Percentiles rank a stretch among this genome's conserved stretches.
Evolutionary conservation across 2,888 invertebrate genomes (phyloP).

Genomic region (Merodon equestris): DNA sequence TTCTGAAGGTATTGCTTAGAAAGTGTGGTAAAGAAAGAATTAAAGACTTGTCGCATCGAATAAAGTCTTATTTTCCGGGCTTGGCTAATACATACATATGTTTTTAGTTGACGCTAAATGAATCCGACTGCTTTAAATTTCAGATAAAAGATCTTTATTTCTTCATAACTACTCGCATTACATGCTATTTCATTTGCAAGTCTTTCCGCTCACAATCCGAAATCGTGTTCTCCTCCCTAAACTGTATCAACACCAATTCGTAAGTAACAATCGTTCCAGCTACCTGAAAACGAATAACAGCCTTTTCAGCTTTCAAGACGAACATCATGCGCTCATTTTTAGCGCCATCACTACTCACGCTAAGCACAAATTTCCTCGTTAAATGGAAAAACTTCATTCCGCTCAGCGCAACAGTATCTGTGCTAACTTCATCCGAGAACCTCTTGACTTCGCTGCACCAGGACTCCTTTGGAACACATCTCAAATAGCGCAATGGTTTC

Average conservation of each 20-base stretch:
- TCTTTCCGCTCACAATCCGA: slow-evolving; percentile 71
- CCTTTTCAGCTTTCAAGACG: background rate
- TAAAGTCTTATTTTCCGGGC: no score
- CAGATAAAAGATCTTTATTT: no score
- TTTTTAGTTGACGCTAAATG: no score
- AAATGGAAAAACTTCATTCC: slow-evolving; percentile 78
- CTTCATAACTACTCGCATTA: no score
- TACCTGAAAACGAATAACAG: no score
- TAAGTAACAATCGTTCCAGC: slow-evolving; percentile 83
- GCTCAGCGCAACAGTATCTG: slow-evolving; percentile 76
- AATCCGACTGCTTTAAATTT: no score
- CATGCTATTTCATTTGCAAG: background rate
- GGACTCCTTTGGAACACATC: slow-evolving; percentile 79
- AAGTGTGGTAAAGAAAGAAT: no score
- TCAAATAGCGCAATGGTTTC: slow-evolving; percentile 77
- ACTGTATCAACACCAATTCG: slow-evolving; percentile 82
- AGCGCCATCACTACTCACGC: slow-evolving; percentile 71
- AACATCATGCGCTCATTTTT: background rate
- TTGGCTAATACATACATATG: no score
- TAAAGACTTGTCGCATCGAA: no score
- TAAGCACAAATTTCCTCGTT: slow-evolving; percentile 76
- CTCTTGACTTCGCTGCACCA: slow-evolving; percentile 79
- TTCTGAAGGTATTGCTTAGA: no score
- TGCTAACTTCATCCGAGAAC: slow-evolving; percentile 76
- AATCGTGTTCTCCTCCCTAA: slow-evolving; percentile 78